Base-by-base conservation (phyloP, 2,797 vertebrate species). In the Spinus pinus region DNA sequence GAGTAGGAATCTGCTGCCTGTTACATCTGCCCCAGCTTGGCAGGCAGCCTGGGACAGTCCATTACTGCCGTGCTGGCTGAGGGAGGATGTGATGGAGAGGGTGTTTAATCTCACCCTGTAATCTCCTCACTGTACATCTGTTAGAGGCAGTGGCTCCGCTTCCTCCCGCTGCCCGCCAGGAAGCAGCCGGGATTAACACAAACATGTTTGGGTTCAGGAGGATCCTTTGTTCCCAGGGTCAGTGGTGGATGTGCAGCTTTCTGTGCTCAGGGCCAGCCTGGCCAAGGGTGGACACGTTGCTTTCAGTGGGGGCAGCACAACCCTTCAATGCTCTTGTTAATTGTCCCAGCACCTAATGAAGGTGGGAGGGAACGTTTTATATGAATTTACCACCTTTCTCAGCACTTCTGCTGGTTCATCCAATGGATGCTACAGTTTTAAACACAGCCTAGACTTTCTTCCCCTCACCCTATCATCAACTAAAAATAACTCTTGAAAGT, bases 41-140 rank as follows among this genome's bases (percentile, higher is more conserved):
- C 95, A 94, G 82, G 82, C 74, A 86, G 95, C 85, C 95, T 88
- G 80, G 94, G 93, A 81, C 94, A 90, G 89, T 30, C 91, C 95
- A 94, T 93, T 58, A 75, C 49, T 21, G 89, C 4, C 3, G 33
- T 0, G 2, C 28, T 0, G 73, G 57, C 83, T 3, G 37, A 92
- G 81, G 91, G 86, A 94, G 94, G 94, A 96, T 94, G 91, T 97
- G 95, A 96, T 96, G 95, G 96, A 96, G 94, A 93, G 90, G 87
- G 94, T 96, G 88, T 90, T 94, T 92, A 90, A 94, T 94, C 66
- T 1, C 87, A 33, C 60, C 4, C 91, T 78, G 91, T 90, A 94
- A 96, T 94, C 93, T 94, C 95, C 93, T 88, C 95, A 56, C 95
- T 72, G 85, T 88, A 86, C 96, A 97, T 94, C 96, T 97, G 94